Evolutionary conservation across 1,140 invertebrate species (phyloP).

Genomic region (Papilio xuthus): DNA sequence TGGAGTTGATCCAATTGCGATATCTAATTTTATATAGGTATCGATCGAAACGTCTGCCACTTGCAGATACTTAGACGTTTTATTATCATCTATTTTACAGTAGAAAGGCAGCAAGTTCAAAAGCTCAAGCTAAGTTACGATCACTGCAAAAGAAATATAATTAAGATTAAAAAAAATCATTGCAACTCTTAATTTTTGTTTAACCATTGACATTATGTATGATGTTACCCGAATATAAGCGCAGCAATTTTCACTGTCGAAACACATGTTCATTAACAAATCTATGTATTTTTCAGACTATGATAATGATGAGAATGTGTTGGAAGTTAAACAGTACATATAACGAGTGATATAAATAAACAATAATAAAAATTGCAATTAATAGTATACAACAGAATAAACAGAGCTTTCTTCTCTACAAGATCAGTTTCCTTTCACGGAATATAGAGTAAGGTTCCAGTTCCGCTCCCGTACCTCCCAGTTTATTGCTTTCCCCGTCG

Average conservation of each 20-base stretch:
- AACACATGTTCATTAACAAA: too few relatives aligned
- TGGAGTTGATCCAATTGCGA: conserved; percentile 18
- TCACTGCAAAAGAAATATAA: background rate
- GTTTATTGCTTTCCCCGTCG: conserved; percentile 30
- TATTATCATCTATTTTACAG: background rate
- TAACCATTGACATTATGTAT: too few relatives aligned
- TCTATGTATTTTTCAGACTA: too few relatives aligned
- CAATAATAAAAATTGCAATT: background rate
- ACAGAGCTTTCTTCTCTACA: background rate
- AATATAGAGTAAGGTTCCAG: conserved; percentile 26
- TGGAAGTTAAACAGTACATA: too few relatives aligned
- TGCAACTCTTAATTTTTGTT: too few relatives aligned
- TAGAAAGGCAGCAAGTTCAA: background rate
- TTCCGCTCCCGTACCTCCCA: conserved; percentile 23
- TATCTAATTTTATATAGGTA: conserved; percentile 23
- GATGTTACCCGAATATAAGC: too few relatives aligned
- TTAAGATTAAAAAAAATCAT: too few relatives aligned
- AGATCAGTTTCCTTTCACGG: conserved; percentile 23
- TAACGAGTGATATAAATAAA: background rate
- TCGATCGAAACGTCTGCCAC: conserved; percentile 18
- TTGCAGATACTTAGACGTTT: conserved; percentile 19
- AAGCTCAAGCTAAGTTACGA: background rate
- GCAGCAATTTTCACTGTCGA: too few relatives aligned
- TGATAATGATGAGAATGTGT: too few relatives aligned
- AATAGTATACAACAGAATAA: conserved; percentile 1